phyloP scores from a whole-genome alignment of 2,888 invertebrate species.

The Meta bourneti region DNA sequence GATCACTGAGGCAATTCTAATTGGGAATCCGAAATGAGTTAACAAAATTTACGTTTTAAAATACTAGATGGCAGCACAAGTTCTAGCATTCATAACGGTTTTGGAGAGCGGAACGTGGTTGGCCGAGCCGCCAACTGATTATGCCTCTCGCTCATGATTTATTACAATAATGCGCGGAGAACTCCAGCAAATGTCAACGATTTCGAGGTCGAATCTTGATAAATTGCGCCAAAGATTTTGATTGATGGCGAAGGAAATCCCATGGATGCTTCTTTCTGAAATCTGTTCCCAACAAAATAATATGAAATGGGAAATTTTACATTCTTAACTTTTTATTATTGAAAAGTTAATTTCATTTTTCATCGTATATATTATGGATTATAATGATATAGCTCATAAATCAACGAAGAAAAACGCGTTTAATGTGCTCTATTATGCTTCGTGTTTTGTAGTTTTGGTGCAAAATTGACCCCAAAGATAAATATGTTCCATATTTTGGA shows the following conservation, averaged over 20 bases:
- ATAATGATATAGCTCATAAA: background rate
- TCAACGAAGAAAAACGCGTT: background rate
- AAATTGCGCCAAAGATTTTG: constrained; percentile 19
- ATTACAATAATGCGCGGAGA: constrained; percentile 52
- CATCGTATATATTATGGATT: background rate
- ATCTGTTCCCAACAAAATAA: background rate
- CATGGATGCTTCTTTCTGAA: background rate
- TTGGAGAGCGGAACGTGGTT: constrained; percentile 33
- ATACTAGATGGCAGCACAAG: constrained; percentile 71
- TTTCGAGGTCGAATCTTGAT: constrained; percentile 56
- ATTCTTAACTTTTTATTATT: background rate
- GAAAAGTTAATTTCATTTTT: background rate
- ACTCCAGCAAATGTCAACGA: constrained; percentile 54
- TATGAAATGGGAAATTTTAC: background rate
- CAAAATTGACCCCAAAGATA: too few relatives aligned
- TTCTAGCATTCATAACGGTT: constrained; percentile 40
- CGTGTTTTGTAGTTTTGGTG: too few relatives aligned
- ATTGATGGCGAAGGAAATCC: constrained; percentile 1
- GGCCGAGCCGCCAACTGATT: constrained; percentile 59
- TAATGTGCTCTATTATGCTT: too few relatives aligned
- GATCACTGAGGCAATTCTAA: too few relatives aligned
- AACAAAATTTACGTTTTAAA: background rate
- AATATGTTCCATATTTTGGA: too few relatives aligned
- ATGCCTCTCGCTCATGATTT: constrained; percentile 66
- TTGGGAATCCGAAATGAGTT: too few relatives aligned